These are phyloP conservation scores for Thaumatotibia leucotreta DNA, from an alignment of 1,140 invertebrate species.

Conservation along the genomic window DNA sequence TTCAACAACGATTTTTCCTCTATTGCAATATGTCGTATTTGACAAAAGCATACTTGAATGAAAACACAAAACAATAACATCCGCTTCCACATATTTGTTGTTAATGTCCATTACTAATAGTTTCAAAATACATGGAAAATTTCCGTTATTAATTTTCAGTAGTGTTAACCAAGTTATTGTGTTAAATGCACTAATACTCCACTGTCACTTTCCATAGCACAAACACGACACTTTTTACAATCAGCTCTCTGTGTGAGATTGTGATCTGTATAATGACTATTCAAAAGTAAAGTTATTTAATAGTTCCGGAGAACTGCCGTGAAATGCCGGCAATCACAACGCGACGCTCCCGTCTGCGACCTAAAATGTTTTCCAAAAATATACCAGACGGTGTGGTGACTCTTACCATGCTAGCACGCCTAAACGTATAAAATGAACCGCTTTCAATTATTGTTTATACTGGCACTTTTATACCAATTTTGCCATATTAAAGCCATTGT, in stretches of 20 bases:
- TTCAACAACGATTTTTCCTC: neutral
- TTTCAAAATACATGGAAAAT: neutral
- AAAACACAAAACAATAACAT: neutral
- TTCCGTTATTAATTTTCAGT: too few relatives aligned
- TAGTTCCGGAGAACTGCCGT: constrained; percentile 6
- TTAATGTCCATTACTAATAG: neutral
- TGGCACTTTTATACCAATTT: constrained; percentile 4
- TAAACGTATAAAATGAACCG: constrained; percentile 20
- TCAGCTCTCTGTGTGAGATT: too few relatives aligned
- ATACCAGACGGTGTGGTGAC: constrained; percentile 52
- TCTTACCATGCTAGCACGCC: constrained; percentile 38
- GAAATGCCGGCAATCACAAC: constrained; percentile 32
- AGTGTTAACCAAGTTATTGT: too few relatives aligned
- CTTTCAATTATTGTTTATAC: neutral
- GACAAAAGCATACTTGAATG: neutral
- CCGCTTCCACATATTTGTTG: neutral
- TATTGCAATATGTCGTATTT: neutral
- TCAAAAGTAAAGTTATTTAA: neutral
- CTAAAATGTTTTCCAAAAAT: constrained; percentile 74
- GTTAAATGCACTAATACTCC: neutral
- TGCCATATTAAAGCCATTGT: neutral
- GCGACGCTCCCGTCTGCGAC: constrained; percentile 35
- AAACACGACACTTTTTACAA: neutral
- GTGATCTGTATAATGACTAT: too few relatives aligned
- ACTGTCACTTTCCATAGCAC: neutral